A percentile compares a stretch with the other conserved stretches of the same genome.
Evolutionary conservation across 2,797 vertebrate species (phyloP).

Genomic region (Esox masquinongy): DNA sequence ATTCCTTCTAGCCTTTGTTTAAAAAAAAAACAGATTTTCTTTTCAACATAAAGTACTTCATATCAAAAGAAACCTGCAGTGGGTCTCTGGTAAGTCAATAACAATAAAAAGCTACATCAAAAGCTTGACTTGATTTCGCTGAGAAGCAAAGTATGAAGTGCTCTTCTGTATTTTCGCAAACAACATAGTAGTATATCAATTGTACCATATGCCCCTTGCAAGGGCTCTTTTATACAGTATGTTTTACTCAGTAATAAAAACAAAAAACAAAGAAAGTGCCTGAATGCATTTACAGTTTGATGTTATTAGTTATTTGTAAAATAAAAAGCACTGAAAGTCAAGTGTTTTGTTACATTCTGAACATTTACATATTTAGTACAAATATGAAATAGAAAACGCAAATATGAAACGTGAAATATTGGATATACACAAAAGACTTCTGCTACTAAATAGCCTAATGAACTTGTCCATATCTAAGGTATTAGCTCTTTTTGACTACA

Average conservation of each 20-base stretch:
- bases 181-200: not conserved
- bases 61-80: not conserved
- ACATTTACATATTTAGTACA: not conserved
- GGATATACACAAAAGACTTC: no score
- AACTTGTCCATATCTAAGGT: not conserved
- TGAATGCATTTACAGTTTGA: conserved; percentile 2
- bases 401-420: no score
- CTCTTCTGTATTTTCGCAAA: not conserved
- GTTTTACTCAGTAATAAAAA: not conserved
- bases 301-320: not conserved
- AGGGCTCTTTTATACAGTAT: not conserved
- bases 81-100: not conserved
- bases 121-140: not conserved
- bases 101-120: not conserved
- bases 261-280: not conserved
- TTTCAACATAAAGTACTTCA: not conserved
- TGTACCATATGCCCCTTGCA: not conserved
- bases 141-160: not conserved
- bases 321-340: conserved; percentile 2
- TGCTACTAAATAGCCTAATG: not conserved
- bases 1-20: not conserved
- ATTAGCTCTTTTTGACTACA: not conserved
- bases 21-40: no score
- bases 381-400: not conserved
- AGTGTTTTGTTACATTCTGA: conserved; percentile 3